Percentiles rank a stretch among this genome's conserved stretches.
Conservation (phyloP, 2,113 vertebrate genomes). For the Conger conger region DNA sequence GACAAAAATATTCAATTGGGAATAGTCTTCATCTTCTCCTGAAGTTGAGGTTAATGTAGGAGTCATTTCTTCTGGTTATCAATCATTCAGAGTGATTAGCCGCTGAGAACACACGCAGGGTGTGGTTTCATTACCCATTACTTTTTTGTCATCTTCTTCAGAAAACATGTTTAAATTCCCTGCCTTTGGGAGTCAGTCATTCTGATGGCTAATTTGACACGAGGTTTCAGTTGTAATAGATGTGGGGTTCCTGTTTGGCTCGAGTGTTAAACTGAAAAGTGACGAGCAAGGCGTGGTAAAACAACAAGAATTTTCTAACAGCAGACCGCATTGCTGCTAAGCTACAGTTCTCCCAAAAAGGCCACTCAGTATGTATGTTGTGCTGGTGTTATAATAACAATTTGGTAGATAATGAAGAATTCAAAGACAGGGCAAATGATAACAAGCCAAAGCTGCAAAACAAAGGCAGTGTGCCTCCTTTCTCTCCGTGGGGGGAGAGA, state of each 20-base stretch:
- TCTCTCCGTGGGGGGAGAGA: too few relatives aligned
- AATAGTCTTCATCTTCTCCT: slow-evolving; percentile 46
- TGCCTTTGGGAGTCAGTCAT: not conserved
- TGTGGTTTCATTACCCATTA: not conserved
- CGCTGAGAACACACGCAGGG: not conserved
- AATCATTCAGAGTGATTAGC: slow-evolving; percentile 13
- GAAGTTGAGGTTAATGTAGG: slow-evolving; percentile 44
- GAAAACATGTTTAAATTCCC: not conserved
- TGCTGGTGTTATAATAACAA: not conserved
- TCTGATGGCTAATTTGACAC: not conserved
- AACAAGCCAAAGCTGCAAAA: too few relatives aligned
- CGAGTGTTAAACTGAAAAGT: too few relatives aligned
- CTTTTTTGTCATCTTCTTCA: not conserved
- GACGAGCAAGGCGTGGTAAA: too few relatives aligned
- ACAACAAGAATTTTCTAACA: too few relatives aligned
- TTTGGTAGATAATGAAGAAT: too few relatives aligned
- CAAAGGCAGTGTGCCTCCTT: too few relatives aligned
- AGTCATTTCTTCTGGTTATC: slow-evolving; percentile 40
- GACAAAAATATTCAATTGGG: slow-evolving; percentile 47
- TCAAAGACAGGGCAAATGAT: too few relatives aligned
- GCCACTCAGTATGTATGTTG: not conserved
- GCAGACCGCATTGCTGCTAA: too few relatives aligned
- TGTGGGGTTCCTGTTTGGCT: not conserved
- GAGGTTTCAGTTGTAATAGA: not conserved
- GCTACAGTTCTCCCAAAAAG: too few relatives aligned